Base-by-base conservation (phyloP, 2,113 vertebrate species). In the Crypturellus undulatus region DNA sequence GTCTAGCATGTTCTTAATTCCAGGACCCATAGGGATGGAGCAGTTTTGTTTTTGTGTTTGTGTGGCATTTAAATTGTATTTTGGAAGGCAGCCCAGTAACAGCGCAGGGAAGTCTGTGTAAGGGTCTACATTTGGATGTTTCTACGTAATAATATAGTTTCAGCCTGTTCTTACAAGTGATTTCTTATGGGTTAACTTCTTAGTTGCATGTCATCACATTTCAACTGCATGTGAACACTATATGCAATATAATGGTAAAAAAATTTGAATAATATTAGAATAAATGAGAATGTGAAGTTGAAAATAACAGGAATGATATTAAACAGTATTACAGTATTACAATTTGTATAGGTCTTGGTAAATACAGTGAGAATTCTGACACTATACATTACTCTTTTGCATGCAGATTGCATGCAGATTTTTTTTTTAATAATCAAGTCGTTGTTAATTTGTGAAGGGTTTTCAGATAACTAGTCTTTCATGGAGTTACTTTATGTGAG, bases 281-380 rank as follows among this genome's bases (percentile, higher is more conserved):
- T 42, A 58, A 2, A 17, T 22, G 69, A 25, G 86, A 71, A 6
- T 0, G 2, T 3, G 30, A 77, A 45, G 3, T 5, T 69, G 30
- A 30, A 54, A n/a, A 49, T 14, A 22, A 15, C 5, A 10, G 25
- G 47, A 21, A 9, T 63, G 45, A n/a, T 58, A 1, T 88, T 54
- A n/a, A 64, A 72, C n/a, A n/a, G n/a, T n/a, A n/a, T n/a, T n/a
- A 5, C 2, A 14, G 9, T 22, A 49, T 11, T 22, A 49, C 36
- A 16, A 38, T 49, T 45, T 1, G 0, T 0, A 3, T 12, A 12
- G 6, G 10, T 81, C 19, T 36, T 59, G 36, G 5, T 63, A 0
- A 5, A 16, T 72, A 22, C 2, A 9, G 4, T 54, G 34, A 42
- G 36, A 79, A 6, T 47, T 79, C 21, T 65, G 36, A 65, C 15